A percentile compares a stretch with the other conserved stretches of the same genome.
These are phyloP conservation scores for Bombus sylvicola DNA, from an alignment of 1,140 invertebrate genomes.

Conservation along the genomic window DNA sequence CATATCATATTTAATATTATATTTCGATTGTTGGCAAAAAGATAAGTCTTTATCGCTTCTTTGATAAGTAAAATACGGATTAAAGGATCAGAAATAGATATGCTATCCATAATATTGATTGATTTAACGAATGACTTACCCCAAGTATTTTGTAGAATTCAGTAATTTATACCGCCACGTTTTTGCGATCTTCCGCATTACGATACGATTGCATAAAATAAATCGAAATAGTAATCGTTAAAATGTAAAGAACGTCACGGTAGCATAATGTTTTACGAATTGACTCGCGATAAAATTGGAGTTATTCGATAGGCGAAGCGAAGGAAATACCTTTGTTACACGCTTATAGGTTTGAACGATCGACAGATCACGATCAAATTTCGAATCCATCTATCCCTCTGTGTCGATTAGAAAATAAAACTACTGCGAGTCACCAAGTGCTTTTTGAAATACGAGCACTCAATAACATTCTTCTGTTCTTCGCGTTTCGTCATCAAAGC, in stretches of 20 bases:
- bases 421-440: background rate
- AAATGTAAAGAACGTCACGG: background rate
- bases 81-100: background rate
- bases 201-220: background rate
- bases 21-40: background rate
- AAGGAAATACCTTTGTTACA: background rate
- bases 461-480: conserved; percentile 21
- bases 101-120: background rate
- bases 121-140: conserved; percentile 18
- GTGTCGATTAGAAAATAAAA: conserved; percentile 39
- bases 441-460: conserved; percentile 18
- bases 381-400: conserved; percentile 19
- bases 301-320: background rate
- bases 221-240: background rate
- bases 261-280: background rate
- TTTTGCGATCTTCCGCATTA: background rate
- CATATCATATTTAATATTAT: too few species aligned
- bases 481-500: background rate
- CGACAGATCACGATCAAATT: conserved; percentile 27
- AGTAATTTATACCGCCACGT: conserved; percentile 22
- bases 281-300: background rate
- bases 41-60: background rate
- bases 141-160: background rate
- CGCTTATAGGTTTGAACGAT: background rate
- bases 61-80: background rate